Conservation (phyloP, 2,113 vertebrate species). For the Scolopax mira region DNA sequence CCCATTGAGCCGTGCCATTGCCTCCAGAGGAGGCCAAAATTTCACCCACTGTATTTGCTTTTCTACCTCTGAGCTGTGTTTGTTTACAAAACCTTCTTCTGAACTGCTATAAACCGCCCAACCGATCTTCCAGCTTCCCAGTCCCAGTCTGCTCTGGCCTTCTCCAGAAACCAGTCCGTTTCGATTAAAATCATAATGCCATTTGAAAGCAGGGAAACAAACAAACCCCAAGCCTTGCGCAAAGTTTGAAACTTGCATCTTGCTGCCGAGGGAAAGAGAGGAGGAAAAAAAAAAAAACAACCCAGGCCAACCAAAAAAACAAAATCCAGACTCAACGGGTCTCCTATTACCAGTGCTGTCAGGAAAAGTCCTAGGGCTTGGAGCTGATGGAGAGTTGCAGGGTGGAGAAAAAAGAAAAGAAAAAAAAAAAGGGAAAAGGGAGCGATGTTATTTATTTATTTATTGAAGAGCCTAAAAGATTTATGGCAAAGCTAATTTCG, state of each 20-base stretch:
- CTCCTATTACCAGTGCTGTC: background rate
- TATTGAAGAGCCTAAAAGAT: conserved; percentile 20
- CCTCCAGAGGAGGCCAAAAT: conserved; percentile 15
- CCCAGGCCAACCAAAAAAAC: background rate
- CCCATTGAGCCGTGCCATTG: background rate
- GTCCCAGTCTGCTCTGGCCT: background rate
- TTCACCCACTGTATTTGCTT: conserved; percentile 46
- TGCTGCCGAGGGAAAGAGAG: background rate
- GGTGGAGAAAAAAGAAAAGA: background rate
- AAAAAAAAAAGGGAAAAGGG: background rate
- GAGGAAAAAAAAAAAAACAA: no score
- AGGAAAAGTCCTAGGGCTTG: background rate
- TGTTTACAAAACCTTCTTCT: conserved; percentile 51
- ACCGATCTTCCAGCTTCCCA: background rate
- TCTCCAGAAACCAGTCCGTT: conserved; percentile 33
- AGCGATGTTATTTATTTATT: background rate
- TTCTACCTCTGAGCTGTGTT: conserved; percentile 39
- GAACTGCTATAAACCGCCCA: conserved; percentile 20
- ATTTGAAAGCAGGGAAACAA: conserved; percentile 35
- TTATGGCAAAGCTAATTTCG: conserved; percentile 33
- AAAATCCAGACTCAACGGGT: background rate
- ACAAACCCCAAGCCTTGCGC: background rate
- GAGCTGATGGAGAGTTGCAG: background rate
- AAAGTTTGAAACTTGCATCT: conserved; percentile 15
- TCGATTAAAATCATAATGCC: conserved; percentile 51